phyloP scores from a whole-genome alignment of 1,140 invertebrate species.

The Atta colombica region DNA sequence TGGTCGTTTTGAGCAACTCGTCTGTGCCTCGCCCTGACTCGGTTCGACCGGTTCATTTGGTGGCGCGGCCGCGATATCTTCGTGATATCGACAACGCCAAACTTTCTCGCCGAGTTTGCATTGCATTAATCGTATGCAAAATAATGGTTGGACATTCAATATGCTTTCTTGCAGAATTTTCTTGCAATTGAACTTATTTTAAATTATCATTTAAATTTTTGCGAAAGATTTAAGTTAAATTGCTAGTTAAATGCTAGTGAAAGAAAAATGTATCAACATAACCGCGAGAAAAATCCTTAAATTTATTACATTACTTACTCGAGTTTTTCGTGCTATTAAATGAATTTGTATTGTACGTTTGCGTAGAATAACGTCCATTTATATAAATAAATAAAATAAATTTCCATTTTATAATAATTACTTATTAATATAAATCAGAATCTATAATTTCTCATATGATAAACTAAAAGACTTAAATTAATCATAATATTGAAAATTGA shows the following conservation, averaged over 20 bases:
- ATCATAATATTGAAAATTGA: too few species aligned
- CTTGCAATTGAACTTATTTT: constrained; percentile 10
- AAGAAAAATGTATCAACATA: too few species aligned
- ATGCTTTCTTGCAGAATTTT: not conserved
- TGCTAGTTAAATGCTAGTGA: not conserved
- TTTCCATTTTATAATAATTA: too few species aligned
- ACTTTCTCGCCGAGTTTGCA: constrained; percentile 66
- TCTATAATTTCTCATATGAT: too few species aligned
- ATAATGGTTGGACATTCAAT: not conserved
- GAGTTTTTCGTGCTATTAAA: not conserved
- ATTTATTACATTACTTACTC: not conserved
- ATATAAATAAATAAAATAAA: too few species aligned
- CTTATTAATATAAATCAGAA: too few species aligned
- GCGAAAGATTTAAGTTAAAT: not conserved
- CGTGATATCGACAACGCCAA: constrained; percentile 48
- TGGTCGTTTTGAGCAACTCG: constrained; percentile 67
- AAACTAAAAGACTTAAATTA: too few species aligned
- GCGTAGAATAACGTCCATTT: not conserved
- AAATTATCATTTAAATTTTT: not conserved
- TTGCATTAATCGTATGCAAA: constrained; percentile 52
- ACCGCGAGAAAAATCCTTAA: not conserved
- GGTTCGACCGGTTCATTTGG: constrained; percentile 69
- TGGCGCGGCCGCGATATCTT: constrained; percentile 58
- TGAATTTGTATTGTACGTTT: not conserved
- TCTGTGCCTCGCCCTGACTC: constrained; percentile 42